Conservation (phyloP, 2,113 vertebrate genomes). For the Tychaedon coryphoeus region DNA sequence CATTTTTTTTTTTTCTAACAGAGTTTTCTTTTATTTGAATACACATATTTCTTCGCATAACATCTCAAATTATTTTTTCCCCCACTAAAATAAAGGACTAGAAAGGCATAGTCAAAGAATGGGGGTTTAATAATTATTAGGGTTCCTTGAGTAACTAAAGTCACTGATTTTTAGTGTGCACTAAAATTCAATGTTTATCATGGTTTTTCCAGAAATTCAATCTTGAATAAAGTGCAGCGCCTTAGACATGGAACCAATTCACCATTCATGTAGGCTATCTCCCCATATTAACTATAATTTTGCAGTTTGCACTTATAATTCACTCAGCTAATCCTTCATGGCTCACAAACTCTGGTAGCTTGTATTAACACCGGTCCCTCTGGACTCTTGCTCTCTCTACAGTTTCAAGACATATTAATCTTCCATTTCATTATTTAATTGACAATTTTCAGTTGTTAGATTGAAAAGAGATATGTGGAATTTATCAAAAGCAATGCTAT, state of each 20-base stretch:
- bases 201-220: not conserved
- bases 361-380: fast-evolving
- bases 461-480: not conserved
- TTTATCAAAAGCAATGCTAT: not conserved
- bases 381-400: not conserved
- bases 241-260: too few relatives aligned
- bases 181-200: not conserved
- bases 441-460: not conserved
- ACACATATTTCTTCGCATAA: not conserved
- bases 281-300: not conserved
- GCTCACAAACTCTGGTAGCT: not conserved
- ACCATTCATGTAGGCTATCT: not conserved
- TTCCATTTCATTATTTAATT: not conserved
- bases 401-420: not conserved
- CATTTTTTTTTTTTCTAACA: not conserved
- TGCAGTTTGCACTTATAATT: not conserved
- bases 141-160: not conserved
- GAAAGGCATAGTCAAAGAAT: not conserved
- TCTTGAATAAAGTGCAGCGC: not conserved
- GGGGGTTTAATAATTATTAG: not conserved
- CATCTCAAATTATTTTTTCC: not conserved
- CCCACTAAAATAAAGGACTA: not conserved
- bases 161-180: not conserved
- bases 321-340: not conserved
- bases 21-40: not conserved